These are phyloP conservation scores for Decapterus maruadsi DNA, from an alignment of 2,797 vertebrate genomes.

Conservation along the genomic window DNA sequence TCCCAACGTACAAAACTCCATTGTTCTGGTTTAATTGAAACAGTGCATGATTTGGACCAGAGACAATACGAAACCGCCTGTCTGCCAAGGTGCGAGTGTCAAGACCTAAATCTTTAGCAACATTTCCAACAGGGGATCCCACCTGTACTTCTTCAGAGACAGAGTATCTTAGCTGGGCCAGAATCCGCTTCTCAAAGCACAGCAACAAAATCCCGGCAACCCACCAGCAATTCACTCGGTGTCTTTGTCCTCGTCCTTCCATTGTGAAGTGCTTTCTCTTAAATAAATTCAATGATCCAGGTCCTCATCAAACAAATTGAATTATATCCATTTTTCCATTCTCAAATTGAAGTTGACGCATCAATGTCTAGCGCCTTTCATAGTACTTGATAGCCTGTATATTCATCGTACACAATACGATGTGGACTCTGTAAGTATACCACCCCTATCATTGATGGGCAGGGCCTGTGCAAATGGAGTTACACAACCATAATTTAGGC, in stretches of 20 bases:
- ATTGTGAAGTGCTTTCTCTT: slow-evolving; percentile 23
- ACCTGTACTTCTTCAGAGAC: slow-evolving; percentile 82
- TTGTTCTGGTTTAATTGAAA: slow-evolving; percentile 85
- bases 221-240: slow-evolving; percentile 39
- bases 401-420: too few species aligned
- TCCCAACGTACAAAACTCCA: slow-evolving; percentile 81
- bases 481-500: slow-evolving; percentile 14
- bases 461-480: slow-evolving; percentile 27
- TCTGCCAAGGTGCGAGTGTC: slow-evolving; percentile 77
- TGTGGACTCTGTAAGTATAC: neutral
- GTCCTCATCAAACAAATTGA: accelerated
- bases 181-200: slow-evolving; percentile 46
- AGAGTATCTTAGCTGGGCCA: slow-evolving; percentile 82
- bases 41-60: slow-evolving; percentile 73
- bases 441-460: slow-evolving; percentile 39
- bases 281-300: accelerated
- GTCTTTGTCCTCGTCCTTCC: slow-evolving; percentile 66
- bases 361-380: neutral
- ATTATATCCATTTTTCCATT: neutral
- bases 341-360: accelerated
- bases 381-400: neutral
- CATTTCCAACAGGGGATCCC: slow-evolving; percentile 83
- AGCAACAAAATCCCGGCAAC: slow-evolving; percentile 50
- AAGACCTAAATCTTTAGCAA: slow-evolving; percentile 86
- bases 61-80: slow-evolving; percentile 82